Conservation (phyloP, 2,113 vertebrate genomes). For the Petromus typicus region DNA sequence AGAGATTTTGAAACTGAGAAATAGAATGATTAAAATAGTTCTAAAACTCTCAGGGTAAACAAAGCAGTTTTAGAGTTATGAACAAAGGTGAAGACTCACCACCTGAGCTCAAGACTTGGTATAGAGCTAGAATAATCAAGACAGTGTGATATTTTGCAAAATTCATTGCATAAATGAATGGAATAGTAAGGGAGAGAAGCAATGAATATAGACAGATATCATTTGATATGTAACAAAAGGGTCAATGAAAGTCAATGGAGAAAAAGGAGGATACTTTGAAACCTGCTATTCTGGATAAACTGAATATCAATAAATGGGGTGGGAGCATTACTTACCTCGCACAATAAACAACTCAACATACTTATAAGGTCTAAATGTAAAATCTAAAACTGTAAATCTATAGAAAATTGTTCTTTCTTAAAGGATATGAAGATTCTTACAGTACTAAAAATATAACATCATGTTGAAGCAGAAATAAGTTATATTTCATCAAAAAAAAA, state of each 20-base stretch:
- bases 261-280: neutral
- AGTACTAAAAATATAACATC: constrained; percentile 19
- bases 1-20: constrained; percentile 16
- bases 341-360: neutral
- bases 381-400: neutral
- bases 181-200: neutral
- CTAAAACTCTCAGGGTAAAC: neutral
- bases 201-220: neutral
- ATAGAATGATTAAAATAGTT: neutral
- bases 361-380: neutral
- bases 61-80: neutral
- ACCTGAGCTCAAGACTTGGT: neutral
- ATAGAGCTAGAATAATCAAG: neutral
- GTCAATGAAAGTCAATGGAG: neutral
- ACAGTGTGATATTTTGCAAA: neutral
- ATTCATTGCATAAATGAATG: neutral
- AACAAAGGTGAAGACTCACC: neutral
- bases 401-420: constrained; percentile 26
- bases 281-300: neutral
- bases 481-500: constrained; percentile 1
- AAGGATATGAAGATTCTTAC: neutral
- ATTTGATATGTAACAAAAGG: neutral
- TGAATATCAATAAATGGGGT: neutral
- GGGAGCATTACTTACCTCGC: neutral
- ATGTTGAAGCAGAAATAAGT: neutral